phyloP scores from a whole-genome alignment of 2,113 vertebrate genomes.

The Setophaga petechia region DNA sequence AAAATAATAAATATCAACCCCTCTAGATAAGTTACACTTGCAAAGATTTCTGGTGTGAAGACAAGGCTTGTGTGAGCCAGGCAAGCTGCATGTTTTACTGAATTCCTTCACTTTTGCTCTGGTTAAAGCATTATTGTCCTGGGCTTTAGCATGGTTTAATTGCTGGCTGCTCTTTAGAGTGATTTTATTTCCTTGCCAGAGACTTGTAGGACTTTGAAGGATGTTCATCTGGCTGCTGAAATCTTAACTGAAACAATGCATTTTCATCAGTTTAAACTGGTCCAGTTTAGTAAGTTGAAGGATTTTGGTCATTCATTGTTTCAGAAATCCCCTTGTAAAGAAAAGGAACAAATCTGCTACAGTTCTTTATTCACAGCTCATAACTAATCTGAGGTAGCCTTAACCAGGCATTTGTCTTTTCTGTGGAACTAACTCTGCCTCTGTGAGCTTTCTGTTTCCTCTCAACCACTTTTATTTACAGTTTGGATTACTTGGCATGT shows the following conservation, averaged over 20 bases:
- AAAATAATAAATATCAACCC: background rate
- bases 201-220: background rate
- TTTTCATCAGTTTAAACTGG: background rate
- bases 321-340: background rate
- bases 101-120: background rate
- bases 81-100: background rate
- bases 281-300: background rate
- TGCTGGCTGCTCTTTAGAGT: background rate
- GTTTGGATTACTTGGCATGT: background rate
- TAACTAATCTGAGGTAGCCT: background rate
- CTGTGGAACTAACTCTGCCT: background rate
- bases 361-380: background rate
- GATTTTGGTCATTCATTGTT: background rate
- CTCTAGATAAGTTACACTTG: background rate
- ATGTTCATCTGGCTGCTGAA: background rate
- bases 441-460: background rate
- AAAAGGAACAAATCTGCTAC: background rate
- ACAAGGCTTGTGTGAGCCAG: background rate
- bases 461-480: background rate
- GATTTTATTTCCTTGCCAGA: background rate
- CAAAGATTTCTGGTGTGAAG: background rate
- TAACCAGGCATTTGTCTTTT: background rate
- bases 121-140: background rate
- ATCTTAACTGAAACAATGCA: background rate
- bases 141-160: background rate